A percentile compares a stretch with the other conserved stretches of the same genome.
These are phyloP conservation scores for Heliconius aoede DNA, from an alignment of 2,888 invertebrate species.

Conservation along the genomic window DNA sequence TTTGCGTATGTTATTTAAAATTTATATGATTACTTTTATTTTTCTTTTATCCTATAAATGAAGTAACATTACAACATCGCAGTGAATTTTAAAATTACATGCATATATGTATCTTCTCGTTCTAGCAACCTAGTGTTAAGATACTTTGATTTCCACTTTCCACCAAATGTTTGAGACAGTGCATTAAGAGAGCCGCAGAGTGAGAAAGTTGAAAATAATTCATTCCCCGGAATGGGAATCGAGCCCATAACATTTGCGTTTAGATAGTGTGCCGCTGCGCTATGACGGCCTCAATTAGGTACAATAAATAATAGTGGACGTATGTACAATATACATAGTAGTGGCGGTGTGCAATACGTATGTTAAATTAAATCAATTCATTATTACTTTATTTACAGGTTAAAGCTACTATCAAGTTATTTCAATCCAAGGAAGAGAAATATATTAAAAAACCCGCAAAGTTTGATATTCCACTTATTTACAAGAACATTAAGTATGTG, in stretches of 20 bases:
- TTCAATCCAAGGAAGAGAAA: conserved; percentile 69
- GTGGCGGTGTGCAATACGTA: not conserved
- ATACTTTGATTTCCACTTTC: too few species aligned
- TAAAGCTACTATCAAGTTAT: conserved; percentile 67
- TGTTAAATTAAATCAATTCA: not conserved
- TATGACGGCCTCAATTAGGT: too few species aligned
- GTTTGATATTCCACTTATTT: conserved; percentile 67
- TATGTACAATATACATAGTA: not conserved
- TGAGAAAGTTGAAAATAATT: not conserved
- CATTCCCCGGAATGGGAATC: not conserved
- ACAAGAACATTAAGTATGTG: conserved; percentile 69
- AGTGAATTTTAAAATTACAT: not conserved
- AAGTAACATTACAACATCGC: not conserved
- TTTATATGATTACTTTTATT: not conserved
- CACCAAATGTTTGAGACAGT: too few species aligned
- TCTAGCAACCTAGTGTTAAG: not conserved
- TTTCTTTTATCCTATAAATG: not conserved
- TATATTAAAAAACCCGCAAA: conserved; percentile 65
- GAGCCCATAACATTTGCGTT: not conserved
- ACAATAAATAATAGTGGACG: too few species aligned
- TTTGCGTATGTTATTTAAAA: not conserved
- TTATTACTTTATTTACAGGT: conserved; percentile 56
- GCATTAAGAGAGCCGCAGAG: too few species aligned
- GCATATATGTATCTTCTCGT: not conserved
- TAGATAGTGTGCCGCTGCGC: too few species aligned